These are phyloP conservation scores for Sinosuthora webbiana DNA, from an alignment of 2,113 vertebrate genomes.

Conservation along the genomic window DNA sequence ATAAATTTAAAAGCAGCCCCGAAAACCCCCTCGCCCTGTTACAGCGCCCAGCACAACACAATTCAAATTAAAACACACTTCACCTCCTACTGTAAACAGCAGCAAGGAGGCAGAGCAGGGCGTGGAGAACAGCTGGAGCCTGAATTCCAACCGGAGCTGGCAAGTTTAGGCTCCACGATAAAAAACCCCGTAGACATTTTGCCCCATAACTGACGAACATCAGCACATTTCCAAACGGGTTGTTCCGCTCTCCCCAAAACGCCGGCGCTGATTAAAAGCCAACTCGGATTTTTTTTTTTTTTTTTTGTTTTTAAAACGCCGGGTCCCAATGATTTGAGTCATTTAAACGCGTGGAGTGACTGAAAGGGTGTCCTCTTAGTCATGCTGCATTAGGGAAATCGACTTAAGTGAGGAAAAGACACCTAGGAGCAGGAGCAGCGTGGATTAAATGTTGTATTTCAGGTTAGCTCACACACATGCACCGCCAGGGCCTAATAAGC, in stretches of 20 bases:
- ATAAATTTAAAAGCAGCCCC: neutral
- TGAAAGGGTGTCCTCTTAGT: neutral
- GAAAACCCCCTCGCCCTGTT: neutral
- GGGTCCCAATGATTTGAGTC: neutral
- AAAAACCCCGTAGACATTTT: conserved; percentile 52
- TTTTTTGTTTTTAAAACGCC: conserved; percentile 1
- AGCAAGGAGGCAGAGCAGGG: conserved; percentile 1
- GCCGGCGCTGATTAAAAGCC: conserved; percentile 30
- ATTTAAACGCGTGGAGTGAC: neutral
- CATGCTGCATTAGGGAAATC: neutral
- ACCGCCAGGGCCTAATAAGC: neutral
- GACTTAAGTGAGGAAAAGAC: neutral
- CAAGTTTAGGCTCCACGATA: conserved; percentile 37
- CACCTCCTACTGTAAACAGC: neutral
- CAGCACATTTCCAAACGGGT: conserved; percentile 61
- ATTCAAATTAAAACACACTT: neutral
- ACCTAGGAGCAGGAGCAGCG: neutral
- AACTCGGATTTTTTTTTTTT: conserved; percentile 30
- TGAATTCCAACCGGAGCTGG: neutral
- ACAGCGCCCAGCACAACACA: neutral
- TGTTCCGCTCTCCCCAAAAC: conserved; percentile 36
- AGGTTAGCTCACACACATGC: neutral
- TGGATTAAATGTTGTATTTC: neutral
- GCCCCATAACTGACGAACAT: conserved; percentile 50
- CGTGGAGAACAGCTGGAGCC: conserved; percentile 41